Evolutionary conservation across 2,113 vertebrate species (phyloP).

Genomic region (Pomatostomus ruficeps): DNA sequence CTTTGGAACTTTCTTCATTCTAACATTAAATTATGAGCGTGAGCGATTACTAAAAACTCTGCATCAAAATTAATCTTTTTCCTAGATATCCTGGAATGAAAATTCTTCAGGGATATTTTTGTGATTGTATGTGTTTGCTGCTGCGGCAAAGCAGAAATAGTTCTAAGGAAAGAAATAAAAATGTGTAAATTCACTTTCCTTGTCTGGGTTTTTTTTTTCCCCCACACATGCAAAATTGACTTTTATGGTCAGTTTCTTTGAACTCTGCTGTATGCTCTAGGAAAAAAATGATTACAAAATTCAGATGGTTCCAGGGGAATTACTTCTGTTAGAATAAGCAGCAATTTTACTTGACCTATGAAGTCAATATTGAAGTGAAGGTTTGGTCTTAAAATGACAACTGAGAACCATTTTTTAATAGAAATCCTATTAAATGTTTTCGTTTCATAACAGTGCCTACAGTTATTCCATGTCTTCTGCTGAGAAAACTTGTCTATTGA

Average conservation of each 20-base stretch:
- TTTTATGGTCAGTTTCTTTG: neutral
- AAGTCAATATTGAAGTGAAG: constrained; percentile 2
- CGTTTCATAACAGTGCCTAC: neutral
- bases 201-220: neutral
- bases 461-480: neutral
- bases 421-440: neutral
- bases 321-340: constrained; percentile 19
- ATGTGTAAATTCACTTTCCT: neutral
- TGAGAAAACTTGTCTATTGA: neutral
- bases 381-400: neutral
- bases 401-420: neutral
- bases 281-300: neutral
- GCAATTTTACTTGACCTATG: constrained; percentile 30
- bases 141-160: neutral
- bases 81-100: neutral
- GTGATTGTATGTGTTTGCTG: neutral
- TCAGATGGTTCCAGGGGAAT: neutral
- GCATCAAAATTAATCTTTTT: neutral
- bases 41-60: neutral
- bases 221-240: neutral
- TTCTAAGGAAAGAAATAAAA: neutral
- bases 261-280: neutral
- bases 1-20: neutral
- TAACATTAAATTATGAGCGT: neutral
- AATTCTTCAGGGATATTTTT: neutral